phyloP scores from a whole-genome alignment of 2,113 vertebrate genomes.

The Rhodinocichla rosea region DNA sequence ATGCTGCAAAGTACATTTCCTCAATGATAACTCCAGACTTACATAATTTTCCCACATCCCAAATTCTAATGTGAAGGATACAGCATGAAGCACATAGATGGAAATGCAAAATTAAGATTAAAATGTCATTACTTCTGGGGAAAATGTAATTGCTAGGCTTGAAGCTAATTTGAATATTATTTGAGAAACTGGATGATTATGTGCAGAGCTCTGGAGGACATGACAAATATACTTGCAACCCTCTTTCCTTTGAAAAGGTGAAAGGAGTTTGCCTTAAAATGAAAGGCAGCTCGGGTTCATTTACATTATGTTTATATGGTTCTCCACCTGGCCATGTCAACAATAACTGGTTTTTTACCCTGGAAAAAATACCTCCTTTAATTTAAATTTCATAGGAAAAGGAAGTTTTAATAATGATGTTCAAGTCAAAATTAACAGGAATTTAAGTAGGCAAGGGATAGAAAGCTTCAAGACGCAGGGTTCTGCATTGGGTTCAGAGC shows the following conservation, averaged over 20 bases:
- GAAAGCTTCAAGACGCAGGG: not conserved
- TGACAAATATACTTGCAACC: not conserved
- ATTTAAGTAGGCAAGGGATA: not conserved
- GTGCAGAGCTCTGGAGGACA: not conserved
- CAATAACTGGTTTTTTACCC: not conserved
- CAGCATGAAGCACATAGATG: conserved; percentile 2
- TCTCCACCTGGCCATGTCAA: not conserved
- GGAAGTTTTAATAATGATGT: not conserved
- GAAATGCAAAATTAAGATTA: conserved; percentile 45
- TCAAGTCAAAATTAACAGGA: not conserved
- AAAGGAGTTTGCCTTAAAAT: not conserved
- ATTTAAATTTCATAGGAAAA: not conserved
- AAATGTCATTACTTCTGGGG: conserved; percentile 25
- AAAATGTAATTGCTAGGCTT: conserved; percentile 28
- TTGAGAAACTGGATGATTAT: not conserved
- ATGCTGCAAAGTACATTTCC: conserved; percentile 21
- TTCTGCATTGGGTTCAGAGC: not conserved
- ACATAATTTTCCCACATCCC: not conserved
- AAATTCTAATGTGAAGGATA: conserved; percentile 12
- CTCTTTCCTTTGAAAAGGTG: not conserved
- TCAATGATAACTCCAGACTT: not conserved
- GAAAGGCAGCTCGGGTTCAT: not conserved
- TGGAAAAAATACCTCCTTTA: not conserved
- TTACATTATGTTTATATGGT: not conserved
- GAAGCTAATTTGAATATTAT: conserved; percentile 46